phyloP scores from a whole-genome alignment of 2,888 invertebrate species.

The Dromius quadrimaculatus region DNA sequence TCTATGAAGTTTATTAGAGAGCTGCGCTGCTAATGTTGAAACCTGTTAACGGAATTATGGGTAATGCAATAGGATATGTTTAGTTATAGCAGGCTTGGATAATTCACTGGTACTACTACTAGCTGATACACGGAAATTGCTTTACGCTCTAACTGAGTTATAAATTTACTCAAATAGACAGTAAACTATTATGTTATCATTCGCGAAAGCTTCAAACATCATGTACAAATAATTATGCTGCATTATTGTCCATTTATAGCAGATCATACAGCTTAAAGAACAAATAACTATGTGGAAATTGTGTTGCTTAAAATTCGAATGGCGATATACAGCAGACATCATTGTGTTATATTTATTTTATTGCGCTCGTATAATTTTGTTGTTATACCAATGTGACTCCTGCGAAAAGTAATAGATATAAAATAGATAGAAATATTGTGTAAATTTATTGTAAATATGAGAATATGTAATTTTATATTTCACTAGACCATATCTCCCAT shows the following conservation, averaged over 20 bases:
- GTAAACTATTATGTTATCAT: conserved; percentile 15
- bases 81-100: conserved; percentile 8
- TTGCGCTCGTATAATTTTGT: background rate
- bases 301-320: background rate
- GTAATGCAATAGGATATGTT: conserved; percentile 39
- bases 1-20: conserved; percentile 39
- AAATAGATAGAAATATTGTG: background rate
- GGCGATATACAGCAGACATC: background rate
- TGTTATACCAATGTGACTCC: background rate
- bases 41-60: conserved; percentile 32
- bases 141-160: background rate
- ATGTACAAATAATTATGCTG: conserved; percentile 19
- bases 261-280: background rate
- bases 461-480: no score
- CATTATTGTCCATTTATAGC: background rate
- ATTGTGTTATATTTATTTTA: background rate
- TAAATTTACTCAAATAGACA: background rate
- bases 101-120: background rate
- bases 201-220: background rate
- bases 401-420: background rate
- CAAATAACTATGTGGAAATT: no score
- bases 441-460: background rate
- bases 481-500: no score
- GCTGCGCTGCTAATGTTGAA: background rate
- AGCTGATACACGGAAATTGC: background rate